These are phyloP conservation scores for Calephelis perditalis DNA, from an alignment of 2,888 invertebrate genomes.

Conservation along the genomic window DNA sequence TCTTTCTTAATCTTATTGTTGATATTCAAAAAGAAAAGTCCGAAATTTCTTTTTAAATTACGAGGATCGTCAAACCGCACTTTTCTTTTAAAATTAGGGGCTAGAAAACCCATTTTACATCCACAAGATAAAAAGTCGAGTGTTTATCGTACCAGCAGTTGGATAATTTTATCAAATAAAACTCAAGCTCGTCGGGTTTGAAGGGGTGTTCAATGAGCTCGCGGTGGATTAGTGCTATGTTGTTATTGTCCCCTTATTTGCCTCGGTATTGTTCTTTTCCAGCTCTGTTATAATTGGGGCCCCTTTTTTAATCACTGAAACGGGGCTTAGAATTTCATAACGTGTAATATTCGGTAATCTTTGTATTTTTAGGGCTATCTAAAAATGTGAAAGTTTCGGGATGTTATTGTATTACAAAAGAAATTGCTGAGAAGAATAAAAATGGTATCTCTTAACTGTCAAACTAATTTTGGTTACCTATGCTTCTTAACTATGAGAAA, in stretches of 20 bases:
- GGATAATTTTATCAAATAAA: constrained; percentile 5
- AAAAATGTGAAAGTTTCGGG: too few relatives aligned
- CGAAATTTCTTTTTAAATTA: too few relatives aligned
- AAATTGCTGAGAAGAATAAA: too few relatives aligned
- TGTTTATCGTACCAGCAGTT: constrained; percentile 4
- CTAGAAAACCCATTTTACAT: not conserved
- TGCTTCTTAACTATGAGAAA: too few relatives aligned
- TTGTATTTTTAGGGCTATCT: too few relatives aligned
- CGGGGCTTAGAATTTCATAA: constrained; percentile 10
- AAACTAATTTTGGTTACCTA: too few relatives aligned
- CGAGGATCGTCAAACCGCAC: too few relatives aligned
- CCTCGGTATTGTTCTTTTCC: constrained; percentile 15
- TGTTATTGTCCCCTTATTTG: constrained; percentile 40
- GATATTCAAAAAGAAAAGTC: too few relatives aligned
- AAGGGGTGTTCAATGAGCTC: not conserved
- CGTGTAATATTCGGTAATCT: not conserved
- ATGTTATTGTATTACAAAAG: too few relatives aligned
- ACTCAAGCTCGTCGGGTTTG: constrained; percentile 2
- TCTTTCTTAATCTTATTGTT: too few relatives aligned
- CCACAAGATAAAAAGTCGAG: not conserved
- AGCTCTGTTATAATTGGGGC: constrained; percentile 6
- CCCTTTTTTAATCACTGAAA: constrained; percentile 10
- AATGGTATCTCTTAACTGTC: too few relatives aligned
- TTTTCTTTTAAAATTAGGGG: not conserved
- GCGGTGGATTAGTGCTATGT: constrained; percentile 47